Percentiles rank a stretch among this genome's conserved stretches.
phyloP scores from a whole-genome alignment of 2,113 vertebrate species.

The Tylochromis polylepis region DNA sequence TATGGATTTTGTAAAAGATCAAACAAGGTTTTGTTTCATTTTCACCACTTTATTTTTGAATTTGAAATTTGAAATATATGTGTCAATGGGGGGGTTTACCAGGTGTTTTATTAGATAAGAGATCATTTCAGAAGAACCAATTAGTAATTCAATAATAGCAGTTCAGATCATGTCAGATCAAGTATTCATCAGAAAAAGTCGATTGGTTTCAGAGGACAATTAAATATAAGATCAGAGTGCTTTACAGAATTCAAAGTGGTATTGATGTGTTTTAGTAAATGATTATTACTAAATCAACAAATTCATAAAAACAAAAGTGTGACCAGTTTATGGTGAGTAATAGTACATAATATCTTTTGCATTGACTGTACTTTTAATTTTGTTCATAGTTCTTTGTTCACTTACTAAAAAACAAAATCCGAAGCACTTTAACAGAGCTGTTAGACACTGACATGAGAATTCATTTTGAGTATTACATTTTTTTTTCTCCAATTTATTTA shows the following conservation, averaged over 20 bases:
- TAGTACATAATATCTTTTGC: background rate
- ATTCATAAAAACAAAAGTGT: background rate
- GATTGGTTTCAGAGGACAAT: background rate
- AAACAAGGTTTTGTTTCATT: background rate
- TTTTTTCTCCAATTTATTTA: conserved; percentile 5
- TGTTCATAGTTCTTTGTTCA: background rate
- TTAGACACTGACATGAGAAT: conserved; percentile 21
- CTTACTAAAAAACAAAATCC: conserved; percentile 20
- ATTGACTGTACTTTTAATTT: background rate
- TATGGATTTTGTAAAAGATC: conserved; percentile 13
- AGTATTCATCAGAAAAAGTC: background rate
- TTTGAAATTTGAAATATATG: background rate
- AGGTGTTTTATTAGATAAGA: background rate
- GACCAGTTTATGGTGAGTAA: background rate
- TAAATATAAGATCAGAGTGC: background rate
- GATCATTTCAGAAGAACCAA: background rate
- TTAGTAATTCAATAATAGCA: background rate
- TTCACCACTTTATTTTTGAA: background rate
- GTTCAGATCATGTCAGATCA: background rate
- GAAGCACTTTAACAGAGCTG: conserved; percentile 61
- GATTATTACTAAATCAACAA: background rate
- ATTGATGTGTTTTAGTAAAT: background rate
- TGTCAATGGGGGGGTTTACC: background rate
- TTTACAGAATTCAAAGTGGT: background rate
- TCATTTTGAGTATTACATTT: background rate